Base-by-base conservation (phyloP, 2,113 vertebrate genomes). In the Blennius ocellaris region DNA sequence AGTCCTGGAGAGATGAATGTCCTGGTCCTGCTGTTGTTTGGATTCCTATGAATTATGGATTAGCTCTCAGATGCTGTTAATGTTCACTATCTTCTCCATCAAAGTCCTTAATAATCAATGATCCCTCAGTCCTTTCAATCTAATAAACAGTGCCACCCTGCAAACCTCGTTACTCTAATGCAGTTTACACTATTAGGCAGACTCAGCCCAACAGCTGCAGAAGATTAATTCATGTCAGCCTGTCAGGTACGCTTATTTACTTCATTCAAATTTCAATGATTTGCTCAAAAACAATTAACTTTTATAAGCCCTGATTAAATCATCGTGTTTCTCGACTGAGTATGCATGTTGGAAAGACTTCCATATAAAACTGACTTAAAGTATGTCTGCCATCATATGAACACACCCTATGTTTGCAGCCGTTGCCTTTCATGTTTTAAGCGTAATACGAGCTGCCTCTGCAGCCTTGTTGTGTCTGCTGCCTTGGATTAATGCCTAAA, bases 1-100 rank as follows among this genome's bases (percentile, higher is more conserved):
- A 38, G 14, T 66, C 44, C 59, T 70, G 6, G 38, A 47, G 39
- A 64, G 8, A 66, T 59, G 50, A 61, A 63, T 78, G 8, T n/a
- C 7, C 39, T 14, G 14, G 47, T 58, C 49, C 37, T 49, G 44
- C 50, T 14, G 52, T 70, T 74, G 69, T 73, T 78, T 80, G 54
- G 44, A 37, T 66, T 79, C 4, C 8, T 47, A 78, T 78, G 39
- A 81, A 78, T 84, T 71, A 80, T 84, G 68, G 64, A 78, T 84
- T n/a, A 39, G 60, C 37, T 47, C 37, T 50, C 12, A 30, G 4
- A 36, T 80, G 49, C 56, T 39, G 59, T 80, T 47, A 76, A 80
- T 51, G 52, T 64, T 61, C 40, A 38, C 8, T 49, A 36, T 78
- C 45, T 78, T 66, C 40, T 57, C n/a, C 15, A 15, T 62, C 73